These are phyloP conservation scores for Linepithema humile DNA, from an alignment of 1,140 invertebrate species.

Conservation along the genomic window DNA sequence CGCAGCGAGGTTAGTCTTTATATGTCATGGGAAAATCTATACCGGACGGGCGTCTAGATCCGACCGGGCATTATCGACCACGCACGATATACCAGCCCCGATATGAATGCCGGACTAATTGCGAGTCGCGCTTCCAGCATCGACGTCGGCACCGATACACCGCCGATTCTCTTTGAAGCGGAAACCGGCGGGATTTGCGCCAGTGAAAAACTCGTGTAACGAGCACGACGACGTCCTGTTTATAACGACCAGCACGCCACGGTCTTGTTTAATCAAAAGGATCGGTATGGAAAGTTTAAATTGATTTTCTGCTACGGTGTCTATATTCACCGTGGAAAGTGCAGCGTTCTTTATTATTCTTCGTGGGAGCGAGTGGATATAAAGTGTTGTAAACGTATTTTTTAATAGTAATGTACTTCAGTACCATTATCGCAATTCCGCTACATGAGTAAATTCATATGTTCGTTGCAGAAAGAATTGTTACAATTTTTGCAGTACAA, in stretches of 20 bases:
- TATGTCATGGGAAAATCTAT: conserved; percentile 79
- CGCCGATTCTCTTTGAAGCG: conserved; percentile 62
- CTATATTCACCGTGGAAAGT: background rate
- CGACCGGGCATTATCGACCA: conserved; percentile 66
- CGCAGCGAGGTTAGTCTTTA: conserved; percentile 78
- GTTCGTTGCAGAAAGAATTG: background rate
- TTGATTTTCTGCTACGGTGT: conserved; percentile 15
- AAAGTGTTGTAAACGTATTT: background rate
- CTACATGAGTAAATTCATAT: background rate
- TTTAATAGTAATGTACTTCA: background rate
- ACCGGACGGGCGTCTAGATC: conserved; percentile 48
- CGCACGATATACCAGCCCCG: conserved; percentile 54
- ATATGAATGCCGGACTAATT: conserved; percentile 71
- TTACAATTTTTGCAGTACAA: background rate
- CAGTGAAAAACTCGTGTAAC: conserved; percentile 64
- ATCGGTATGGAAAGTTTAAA: conserved; percentile 24
- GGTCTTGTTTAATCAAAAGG: conserved; percentile 52
- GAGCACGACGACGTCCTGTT: conserved; percentile 25
- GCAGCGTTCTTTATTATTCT: conserved; percentile 2
- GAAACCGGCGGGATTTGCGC: conserved; percentile 30
- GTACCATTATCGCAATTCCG: background rate
- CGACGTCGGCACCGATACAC: background rate
- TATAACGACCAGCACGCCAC: conserved; percentile 44
- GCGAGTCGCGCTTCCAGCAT: conserved; percentile 56
- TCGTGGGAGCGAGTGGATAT: background rate